Percentiles rank a stretch among this genome's conserved stretches.
phyloP scores from a whole-genome alignment of 2,113 vertebrate genomes.

The Kobus ellipsiprymnus region DNA sequence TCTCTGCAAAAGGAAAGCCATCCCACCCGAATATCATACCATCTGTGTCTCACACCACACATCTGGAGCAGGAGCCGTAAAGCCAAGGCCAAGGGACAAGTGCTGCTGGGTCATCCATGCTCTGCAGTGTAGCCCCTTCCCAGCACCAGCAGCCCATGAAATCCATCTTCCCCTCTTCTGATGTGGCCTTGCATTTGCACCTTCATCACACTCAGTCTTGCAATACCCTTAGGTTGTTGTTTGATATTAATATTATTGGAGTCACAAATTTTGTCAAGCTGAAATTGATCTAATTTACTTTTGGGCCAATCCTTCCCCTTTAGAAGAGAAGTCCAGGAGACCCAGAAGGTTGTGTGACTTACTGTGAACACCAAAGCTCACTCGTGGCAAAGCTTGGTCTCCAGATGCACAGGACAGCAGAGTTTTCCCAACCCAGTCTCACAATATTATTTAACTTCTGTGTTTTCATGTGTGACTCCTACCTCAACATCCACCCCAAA shows the following conservation, averaged over 20 bases:
- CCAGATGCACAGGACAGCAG: not conserved
- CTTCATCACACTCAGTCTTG: not conserved
- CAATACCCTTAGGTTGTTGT: not conserved
- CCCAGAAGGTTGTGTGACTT: not conserved
- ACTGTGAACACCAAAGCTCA: not conserved
- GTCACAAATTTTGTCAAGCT: not conserved
- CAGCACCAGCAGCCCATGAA: accelerated
- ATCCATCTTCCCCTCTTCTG: not conserved
- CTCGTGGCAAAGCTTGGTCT: not conserved
- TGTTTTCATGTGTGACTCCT: not conserved
- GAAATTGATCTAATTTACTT: not conserved
- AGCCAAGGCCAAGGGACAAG: not conserved
- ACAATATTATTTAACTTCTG: not conserved
- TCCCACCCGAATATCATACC: accelerated
- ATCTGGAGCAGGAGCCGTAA: not conserved
- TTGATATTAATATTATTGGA: not conserved
- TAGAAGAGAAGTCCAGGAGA: not conserved
- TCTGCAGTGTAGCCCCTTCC: not conserved
- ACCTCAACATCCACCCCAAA: not conserved
- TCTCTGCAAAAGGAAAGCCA: not conserved
- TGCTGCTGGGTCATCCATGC: not conserved
- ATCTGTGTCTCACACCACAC: too few relatives aligned
- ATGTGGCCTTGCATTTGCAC: not conserved
- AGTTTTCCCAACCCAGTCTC: not conserved
- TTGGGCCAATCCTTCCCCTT: not conserved